Percentiles rank a stretch among this genome's conserved stretches.
These are phyloP conservation scores for Arrhopalites spinosus DNA, from an alignment of 2,888 invertebrate genomes.

Conservation along the genomic window DNA sequence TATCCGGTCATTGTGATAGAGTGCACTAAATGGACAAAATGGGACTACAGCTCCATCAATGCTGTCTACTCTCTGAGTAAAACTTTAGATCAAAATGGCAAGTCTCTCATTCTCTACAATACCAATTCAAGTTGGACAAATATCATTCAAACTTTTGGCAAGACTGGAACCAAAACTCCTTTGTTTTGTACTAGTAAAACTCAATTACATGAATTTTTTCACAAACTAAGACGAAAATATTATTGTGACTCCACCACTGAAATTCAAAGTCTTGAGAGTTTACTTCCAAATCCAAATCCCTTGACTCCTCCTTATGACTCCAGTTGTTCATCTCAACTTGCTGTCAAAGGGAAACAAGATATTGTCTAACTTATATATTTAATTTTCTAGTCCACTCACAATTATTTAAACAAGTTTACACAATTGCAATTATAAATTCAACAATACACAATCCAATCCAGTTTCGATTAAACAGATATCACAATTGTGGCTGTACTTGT, in stretches of 20 bases:
- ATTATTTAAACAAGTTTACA: too few species aligned
- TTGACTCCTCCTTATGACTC: too few species aligned
- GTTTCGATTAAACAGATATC: too few species aligned
- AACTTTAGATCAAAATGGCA: constrained; percentile 17
- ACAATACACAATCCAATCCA: too few species aligned
- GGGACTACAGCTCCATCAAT: constrained; percentile 12
- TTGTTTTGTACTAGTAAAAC: not conserved
- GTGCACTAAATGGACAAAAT: constrained; percentile 12
- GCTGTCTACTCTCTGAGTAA: not conserved
- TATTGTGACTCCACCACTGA: not conserved
- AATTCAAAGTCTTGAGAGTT: not conserved
- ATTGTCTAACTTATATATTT: too few species aligned
- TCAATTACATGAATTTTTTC: not conserved
- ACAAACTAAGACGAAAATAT: not conserved
- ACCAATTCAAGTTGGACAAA: constrained; percentile 8
- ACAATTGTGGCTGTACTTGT: too few species aligned
- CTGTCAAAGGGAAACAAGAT: too few species aligned
- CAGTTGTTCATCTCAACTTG: too few species aligned
- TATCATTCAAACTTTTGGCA: not conserved
- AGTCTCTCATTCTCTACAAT: constrained; percentile 26
- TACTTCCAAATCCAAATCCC: too few species aligned
- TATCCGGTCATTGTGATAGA: constrained; percentile 35
- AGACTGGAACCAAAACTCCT: not conserved
- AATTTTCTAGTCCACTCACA: too few species aligned
- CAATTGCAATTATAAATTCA: too few species aligned